These are phyloP conservation scores for Gonatopus flavifemur DNA, from an alignment of 1,140 invertebrate genomes.

Conservation along the genomic window DNA sequence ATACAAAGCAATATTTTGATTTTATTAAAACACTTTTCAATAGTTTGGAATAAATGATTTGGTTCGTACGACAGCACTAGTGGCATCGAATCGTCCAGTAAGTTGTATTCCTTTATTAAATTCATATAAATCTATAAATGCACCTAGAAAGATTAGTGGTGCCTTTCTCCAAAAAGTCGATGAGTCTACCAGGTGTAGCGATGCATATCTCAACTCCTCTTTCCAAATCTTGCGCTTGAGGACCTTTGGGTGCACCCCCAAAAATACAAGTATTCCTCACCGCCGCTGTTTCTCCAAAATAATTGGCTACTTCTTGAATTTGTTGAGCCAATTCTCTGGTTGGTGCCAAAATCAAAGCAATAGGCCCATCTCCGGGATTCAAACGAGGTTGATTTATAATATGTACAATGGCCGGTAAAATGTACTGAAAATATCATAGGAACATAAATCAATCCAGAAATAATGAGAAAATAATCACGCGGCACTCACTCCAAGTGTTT, in stretches of 20 bases:
- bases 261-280: slow-evolving; percentile 93
- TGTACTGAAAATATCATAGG: slow-evolving; percentile 69
- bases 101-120: too few species aligned
- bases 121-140: slow-evolving; percentile 1
- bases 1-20: too few species aligned
- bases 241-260: slow-evolving; percentile 93
- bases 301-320: slow-evolving; percentile 90
- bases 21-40: too few species aligned
- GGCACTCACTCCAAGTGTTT: slow-evolving; percentile 67
- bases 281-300: slow-evolving; percentile 83
- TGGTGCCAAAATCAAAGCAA: slow-evolving; percentile 89
- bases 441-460: not conserved
- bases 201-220: slow-evolving; percentile 89
- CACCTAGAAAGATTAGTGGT: slow-evolving; percentile 82
- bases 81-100: too few species aligned
- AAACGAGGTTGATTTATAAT: slow-evolving; percentile 87
- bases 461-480: slow-evolving; percentile 63
- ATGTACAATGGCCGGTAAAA: slow-evolving; percentile 87
- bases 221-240: slow-evolving; percentile 84
- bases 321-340: slow-evolving; percentile 96
- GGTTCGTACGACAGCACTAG: not conserved
- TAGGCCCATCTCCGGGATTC: slow-evolving; percentile 83
- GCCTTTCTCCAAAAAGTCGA: slow-evolving; percentile 92
- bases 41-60: too few species aligned
- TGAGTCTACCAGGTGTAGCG: slow-evolving; percentile 93